Base-by-base conservation (phyloP, 2,797 vertebrate species). In the Sorex maritimensis region DNA sequence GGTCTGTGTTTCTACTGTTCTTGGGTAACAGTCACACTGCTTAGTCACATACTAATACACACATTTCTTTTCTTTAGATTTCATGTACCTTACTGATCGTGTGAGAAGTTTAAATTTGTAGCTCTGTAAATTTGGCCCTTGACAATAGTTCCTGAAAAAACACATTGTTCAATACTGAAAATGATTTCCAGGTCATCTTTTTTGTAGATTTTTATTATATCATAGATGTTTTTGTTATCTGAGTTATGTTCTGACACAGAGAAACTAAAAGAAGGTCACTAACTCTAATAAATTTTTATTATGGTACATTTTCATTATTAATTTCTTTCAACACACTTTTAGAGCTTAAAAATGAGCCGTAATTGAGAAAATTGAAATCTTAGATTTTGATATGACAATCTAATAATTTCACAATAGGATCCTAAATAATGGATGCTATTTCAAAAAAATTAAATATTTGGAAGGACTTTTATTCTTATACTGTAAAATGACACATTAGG, bases 291-390 rank as follows among this genome's bases (percentile, higher is more conserved):
- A 81, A 78, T 86, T 88, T 95, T 80, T 38, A 38, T 61, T 87
- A 38, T 67, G 30, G 81, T 93, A 46, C 90, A 68, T 23, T 74
- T 75, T 58, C 65, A 77, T 72, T 89, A 28, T n/a, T 91, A 23
- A 46, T 28, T 38, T 74, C 83, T 88, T 90, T 63, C 23, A 80
- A 65, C 67, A 7, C 24, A 41, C 71, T 68, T 68, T 67, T 82
- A 41, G 79, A 69, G 9, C 61, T 80, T 72, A 26, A 86, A 87
- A 92, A 74, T 8, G 75, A 24, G 41, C 63, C 91, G 10, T n/a
- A 63, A 55, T 87, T 88, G 79, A 88, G 69, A 73, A 81, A 92
- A 84, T 94, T 14, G 82, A 95, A 86, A 81, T 13, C 75, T 61
- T 94, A 68, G 11, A 13, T 78, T 94, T 94, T 79, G 49, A 30